These are phyloP conservation scores for Drosophila fulvimacula DNA, from an alignment of 2,888 invertebrate genomes.

Conservation along the genomic window DNA sequence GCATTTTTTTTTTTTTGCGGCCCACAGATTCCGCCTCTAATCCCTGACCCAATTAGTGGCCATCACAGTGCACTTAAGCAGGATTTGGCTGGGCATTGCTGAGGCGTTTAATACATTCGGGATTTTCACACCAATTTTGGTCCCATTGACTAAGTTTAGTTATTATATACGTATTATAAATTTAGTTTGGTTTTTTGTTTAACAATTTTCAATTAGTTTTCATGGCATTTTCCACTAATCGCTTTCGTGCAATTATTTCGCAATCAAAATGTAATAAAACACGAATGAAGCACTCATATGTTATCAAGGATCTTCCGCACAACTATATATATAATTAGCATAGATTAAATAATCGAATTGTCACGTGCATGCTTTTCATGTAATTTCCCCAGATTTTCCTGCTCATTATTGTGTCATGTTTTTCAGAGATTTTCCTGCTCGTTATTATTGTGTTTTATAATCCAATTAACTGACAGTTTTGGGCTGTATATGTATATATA, in stretches of 20 bases:
- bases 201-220: slow-evolving; percentile 24
- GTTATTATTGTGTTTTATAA: background rate
- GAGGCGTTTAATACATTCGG: background rate
- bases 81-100: background rate
- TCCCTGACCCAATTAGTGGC: slow-evolving; percentile 36
- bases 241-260: slow-evolving; percentile 37
- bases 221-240: slow-evolving; percentile 9
- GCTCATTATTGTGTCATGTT: background rate
- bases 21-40: slow-evolving; percentile 12
- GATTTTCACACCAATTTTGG: background rate
- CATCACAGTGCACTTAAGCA: slow-evolving; percentile 14
- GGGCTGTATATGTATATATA: background rate
- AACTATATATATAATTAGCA: background rate
- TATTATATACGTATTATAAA: too few relatives aligned
- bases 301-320: background rate
- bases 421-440: slow-evolving; percentile 1
- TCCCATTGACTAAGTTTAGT: too few relatives aligned
- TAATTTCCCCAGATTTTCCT: slow-evolving; percentile 6
- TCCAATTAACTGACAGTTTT: slow-evolving; percentile 3
- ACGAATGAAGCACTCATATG: slow-evolving; percentile 17
- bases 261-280: slow-evolving; percentile 39
- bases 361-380: slow-evolving; percentile 1
- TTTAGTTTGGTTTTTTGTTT: background rate
- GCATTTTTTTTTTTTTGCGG: background rate
- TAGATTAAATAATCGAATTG: slow-evolving; percentile 16